Percentiles rank a stretch among this genome's conserved stretches.
Evolutionary conservation across 1,140 invertebrate species (phyloP).

Genomic region (Eufriesea mexicana): DNA sequence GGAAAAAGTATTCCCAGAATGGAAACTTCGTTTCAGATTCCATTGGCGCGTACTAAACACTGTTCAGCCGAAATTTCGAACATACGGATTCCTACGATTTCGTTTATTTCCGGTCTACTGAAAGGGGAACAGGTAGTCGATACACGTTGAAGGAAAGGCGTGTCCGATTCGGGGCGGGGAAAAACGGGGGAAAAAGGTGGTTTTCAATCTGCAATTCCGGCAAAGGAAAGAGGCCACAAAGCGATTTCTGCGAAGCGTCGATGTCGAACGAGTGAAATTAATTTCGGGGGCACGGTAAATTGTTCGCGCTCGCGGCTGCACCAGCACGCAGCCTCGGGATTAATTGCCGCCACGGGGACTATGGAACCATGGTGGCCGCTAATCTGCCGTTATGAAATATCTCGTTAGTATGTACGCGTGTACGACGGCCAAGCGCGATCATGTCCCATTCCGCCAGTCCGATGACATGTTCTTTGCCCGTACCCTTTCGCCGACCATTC

Average conservation of each 20-base stretch:
- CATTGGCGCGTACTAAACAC: neutral
- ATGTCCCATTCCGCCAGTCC: neutral
- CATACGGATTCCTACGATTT: neutral
- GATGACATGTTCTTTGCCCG: neutral
- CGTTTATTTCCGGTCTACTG: neutral
- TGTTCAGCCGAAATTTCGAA: neutral
- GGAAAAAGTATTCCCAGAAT: neutral
- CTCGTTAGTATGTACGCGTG: conserved; percentile 46
- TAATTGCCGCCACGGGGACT: conserved; percentile 58
- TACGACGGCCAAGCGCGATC: neutral
- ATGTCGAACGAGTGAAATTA: conserved; percentile 49
- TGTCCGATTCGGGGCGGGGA: neutral
- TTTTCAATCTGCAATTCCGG: neutral
- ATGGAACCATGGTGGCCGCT: conserved; percentile 41
- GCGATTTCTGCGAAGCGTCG: conserved; percentile 4
- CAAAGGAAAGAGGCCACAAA: neutral
- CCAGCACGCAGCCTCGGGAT: conserved; percentile 42
- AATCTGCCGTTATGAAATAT: conserved; percentile 65
- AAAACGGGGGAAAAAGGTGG: neutral
- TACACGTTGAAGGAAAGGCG: neutral
- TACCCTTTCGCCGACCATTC: neutral
- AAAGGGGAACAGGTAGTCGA: neutral
- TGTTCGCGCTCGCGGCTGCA: conserved; percentile 34
- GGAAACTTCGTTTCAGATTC: neutral
- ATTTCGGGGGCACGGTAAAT: conserved; percentile 55